These are phyloP conservation scores for Cercopithecus mona DNA, from an alignment of 2,113 vertebrate genomes.

Conservation along the genomic window DNA sequence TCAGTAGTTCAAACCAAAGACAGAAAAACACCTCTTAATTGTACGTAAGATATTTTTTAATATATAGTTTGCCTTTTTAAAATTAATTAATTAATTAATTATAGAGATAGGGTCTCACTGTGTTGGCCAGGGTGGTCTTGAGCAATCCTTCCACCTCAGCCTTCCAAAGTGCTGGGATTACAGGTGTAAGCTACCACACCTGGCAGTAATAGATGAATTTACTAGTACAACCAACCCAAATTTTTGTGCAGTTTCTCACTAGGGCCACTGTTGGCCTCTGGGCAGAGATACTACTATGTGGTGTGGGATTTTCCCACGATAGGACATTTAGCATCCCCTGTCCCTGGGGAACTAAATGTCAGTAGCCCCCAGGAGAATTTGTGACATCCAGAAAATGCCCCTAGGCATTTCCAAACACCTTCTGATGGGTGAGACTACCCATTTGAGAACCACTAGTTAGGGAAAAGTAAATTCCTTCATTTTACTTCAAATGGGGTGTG, in stretches of 20 bases:
- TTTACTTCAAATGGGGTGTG: neutral
- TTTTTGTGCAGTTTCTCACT: neutral
- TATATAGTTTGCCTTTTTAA: too few species aligned
- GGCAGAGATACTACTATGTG: neutral
- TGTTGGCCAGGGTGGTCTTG: too few species aligned
- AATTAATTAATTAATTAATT: too few species aligned
- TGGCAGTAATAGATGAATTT: neutral
- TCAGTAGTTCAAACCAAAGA: constrained; percentile 21
- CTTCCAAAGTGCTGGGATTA: too few species aligned
- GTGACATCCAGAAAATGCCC: neutral
- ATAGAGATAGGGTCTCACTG: too few species aligned
- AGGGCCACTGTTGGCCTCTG: neutral
- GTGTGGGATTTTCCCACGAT: neutral
- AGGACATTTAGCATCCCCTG: neutral
- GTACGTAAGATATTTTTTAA: neutral
- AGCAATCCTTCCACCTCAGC: too few species aligned
- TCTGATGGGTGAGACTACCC: neutral
- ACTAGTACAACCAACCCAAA: neutral
- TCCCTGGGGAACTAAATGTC: neutral
- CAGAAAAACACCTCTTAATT: neutral
- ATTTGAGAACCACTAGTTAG: neutral
- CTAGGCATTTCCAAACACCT: neutral
- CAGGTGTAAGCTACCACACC: too few species aligned
- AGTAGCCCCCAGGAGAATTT: neutral
- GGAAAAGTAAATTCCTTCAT: neutral